Evolutionary conservation across 2,888 invertebrate genomes (phyloP).

Genomic region (Meghimatium bilineatum): DNA sequence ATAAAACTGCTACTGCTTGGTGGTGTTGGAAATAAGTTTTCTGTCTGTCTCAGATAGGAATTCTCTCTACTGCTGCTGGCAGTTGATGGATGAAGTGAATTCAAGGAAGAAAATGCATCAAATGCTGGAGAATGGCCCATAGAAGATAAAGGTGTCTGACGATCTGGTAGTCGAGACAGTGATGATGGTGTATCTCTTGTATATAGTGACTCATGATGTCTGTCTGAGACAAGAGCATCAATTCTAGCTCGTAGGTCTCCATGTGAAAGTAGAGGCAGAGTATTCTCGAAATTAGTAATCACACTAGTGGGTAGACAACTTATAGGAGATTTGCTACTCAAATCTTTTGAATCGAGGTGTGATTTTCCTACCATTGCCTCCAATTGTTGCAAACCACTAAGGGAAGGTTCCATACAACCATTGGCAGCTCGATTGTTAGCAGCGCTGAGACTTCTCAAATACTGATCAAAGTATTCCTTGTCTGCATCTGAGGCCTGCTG

Average conservation of each 20-base stretch:
- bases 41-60: conserved; percentile 54
- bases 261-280: conserved; percentile 57
- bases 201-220: conserved; percentile 58
- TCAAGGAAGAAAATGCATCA: conserved; percentile 55
- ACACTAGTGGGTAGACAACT: conserved; percentile 53
- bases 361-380: conserved; percentile 56
- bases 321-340: conserved; percentile 43
- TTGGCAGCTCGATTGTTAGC: conserved; percentile 44
- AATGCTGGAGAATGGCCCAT: conserved; percentile 45
- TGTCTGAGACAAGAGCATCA: conserved; percentile 64
- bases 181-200: conserved; percentile 53
- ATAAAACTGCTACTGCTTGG: conserved; percentile 60
- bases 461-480: conserved; percentile 71
- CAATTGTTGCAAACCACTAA: conserved; percentile 52
- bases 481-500: conserved; percentile 62
- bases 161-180: conserved; percentile 49
- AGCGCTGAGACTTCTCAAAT: conserved; percentile 66
- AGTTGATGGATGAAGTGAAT: conserved; percentile 52
- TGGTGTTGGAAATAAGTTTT: conserved; percentile 55
- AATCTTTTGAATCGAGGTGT: conserved; percentile 49
- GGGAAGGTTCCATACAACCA: conserved; percentile 37
- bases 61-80: conserved; percentile 49
- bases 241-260: conserved; percentile 64
- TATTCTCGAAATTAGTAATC: conserved; percentile 53
- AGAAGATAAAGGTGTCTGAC: conserved; percentile 29